phyloP scores from a whole-genome alignment of 2,797 vertebrate species.

The Oreortyx pictus region DNA sequence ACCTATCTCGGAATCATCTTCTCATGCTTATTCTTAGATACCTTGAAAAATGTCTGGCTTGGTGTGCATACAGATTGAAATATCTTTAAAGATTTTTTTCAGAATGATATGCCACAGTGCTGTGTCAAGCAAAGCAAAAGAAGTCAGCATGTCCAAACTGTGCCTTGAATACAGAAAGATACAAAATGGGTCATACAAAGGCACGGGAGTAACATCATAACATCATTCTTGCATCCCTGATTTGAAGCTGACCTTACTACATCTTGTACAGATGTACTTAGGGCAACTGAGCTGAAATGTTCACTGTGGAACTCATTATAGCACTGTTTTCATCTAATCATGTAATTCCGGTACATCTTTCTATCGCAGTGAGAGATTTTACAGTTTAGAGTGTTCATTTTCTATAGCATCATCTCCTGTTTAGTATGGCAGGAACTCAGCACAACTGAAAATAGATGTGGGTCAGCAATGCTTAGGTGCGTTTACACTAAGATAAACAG shows the following conservation, averaged over 20 bases:
- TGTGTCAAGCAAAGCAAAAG: background rate
- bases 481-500: background rate
- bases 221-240: background rate
- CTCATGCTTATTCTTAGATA: background rate
- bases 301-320: background rate
- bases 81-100: background rate
- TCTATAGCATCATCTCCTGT: background rate
- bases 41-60: background rate
- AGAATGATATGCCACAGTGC: rapidly evolving
- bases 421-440: background rate
- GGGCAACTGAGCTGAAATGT: background rate
- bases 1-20: background rate
- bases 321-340: background rate
- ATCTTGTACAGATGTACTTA: background rate
- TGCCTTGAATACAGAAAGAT: background rate
- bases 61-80: background rate
- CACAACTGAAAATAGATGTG: background rate
- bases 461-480: background rate
- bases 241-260: background rate
- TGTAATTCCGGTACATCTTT: background rate
- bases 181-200: background rate
- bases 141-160: background rate
- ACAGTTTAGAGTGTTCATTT: background rate
- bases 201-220: background rate
- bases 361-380: background rate